These are phyloP conservation scores for Brachyalestes nurse DNA, from an alignment of 2,797 vertebrate genomes.

Conservation along the genomic window DNA sequence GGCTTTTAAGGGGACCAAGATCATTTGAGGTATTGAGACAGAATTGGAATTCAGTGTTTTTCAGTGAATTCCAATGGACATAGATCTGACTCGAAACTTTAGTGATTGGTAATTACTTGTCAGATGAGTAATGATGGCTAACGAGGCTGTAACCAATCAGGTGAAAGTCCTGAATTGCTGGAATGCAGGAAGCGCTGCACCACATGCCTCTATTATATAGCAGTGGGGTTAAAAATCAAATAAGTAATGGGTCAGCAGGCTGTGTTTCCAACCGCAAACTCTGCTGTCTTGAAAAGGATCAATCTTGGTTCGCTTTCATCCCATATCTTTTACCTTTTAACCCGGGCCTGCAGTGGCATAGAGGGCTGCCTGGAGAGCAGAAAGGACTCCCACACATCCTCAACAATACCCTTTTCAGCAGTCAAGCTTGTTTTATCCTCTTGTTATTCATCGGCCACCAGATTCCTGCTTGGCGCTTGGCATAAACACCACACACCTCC, in stretches of 20 bases:
- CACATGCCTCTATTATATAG: background rate
- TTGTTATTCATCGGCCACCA: constrained; percentile 7
- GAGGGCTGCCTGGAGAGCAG: constrained; percentile 38
- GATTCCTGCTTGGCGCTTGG: background rate
- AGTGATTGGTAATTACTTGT: background rate
- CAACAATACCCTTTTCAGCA: background rate
- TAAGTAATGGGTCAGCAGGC: constrained; percentile 43
- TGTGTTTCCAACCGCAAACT: constrained; percentile 32
- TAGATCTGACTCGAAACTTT: too few species aligned
- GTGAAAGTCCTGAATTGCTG: background rate
- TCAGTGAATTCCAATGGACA: too few species aligned
- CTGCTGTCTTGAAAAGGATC: constrained; percentile 31
- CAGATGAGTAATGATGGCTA: background rate
- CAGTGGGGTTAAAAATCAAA: constrained; percentile 2
- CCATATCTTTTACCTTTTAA: constrained; percentile 54
- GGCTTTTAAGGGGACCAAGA: too few species aligned
- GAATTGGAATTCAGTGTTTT: too few species aligned
- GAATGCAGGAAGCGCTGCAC: background rate
- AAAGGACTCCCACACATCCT: constrained; percentile 28
- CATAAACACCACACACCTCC: background rate
- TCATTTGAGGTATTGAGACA: too few species aligned
- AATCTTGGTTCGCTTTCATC: constrained; percentile 38
- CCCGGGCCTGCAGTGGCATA: constrained; percentile 27
- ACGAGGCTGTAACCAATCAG: background rate
- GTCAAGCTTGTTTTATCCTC: constrained; percentile 7